Evolutionary conservation across 2,888 invertebrate genomes (phyloP).

Genomic region (Patella depressa): DNA sequence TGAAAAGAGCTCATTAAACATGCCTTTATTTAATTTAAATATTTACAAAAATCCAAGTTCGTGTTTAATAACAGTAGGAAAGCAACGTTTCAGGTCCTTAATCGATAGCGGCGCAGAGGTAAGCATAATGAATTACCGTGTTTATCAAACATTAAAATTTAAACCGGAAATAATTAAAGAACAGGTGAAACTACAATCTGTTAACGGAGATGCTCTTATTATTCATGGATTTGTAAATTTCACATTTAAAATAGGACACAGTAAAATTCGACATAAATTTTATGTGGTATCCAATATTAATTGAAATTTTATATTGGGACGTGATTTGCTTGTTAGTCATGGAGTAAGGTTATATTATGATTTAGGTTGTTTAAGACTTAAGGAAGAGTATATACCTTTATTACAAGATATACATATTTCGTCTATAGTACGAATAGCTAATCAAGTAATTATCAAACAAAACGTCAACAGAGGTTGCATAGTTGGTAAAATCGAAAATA

Average conservation of each 20-base stretch:
- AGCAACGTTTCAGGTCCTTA: not conserved
- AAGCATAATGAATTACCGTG: not conserved
- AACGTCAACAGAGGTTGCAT: not conserved
- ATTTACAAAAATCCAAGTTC: not conserved
- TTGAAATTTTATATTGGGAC: not conserved
- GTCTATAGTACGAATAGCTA: no score
- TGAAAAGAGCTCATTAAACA: not conserved
- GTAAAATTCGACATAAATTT: not conserved
- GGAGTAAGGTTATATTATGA: not conserved
- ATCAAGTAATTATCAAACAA: not conserved
- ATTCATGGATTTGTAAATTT: not conserved
- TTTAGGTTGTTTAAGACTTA: not conserved
- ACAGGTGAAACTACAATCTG: not conserved
- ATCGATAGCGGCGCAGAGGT: not conserved
- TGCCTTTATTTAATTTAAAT: not conserved
- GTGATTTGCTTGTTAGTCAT: not conserved
- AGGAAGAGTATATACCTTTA: not conserved
- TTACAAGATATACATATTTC: not conserved
- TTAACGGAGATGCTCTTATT: not conserved
- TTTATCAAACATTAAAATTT: not conserved
- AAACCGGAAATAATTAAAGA: not conserved
- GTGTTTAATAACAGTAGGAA: not conserved
- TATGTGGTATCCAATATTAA: not conserved
- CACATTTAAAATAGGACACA: not conserved
- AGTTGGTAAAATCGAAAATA: not conserved